Evolutionary conservation across 1,140 invertebrate genomes (phyloP).

Genomic region (Pararge aegeria): DNA sequence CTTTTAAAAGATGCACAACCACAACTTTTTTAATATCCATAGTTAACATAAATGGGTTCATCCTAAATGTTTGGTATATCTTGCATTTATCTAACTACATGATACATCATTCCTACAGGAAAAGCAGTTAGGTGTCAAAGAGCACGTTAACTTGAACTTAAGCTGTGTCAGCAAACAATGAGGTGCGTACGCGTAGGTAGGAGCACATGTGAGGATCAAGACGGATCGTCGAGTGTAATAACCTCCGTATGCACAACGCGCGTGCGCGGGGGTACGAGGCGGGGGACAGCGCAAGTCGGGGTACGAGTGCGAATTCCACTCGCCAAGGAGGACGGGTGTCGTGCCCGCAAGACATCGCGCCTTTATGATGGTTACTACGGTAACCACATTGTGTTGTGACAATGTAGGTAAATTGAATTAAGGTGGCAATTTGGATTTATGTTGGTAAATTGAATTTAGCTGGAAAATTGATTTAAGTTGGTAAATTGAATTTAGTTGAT

Average conservation of each 20-base stretch:
- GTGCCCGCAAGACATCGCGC: slow-evolving; percentile 11
- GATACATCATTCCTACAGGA: too few relatives aligned
- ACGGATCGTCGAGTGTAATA: slow-evolving; percentile 29
- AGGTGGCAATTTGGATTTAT: too few relatives aligned
- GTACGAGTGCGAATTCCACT: slow-evolving; percentile 41
- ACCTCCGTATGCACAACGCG: slow-evolving; percentile 32
- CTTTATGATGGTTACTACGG: slow-evolving; percentile 21
- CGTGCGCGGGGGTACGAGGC: slow-evolving; percentile 18
- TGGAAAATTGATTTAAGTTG: too few relatives aligned
- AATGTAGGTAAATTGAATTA: too few relatives aligned
- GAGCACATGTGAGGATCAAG: slow-evolving; percentile 32
- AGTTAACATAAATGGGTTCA: too few relatives aligned
- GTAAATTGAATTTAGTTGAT: too few relatives aligned
- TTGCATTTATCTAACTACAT: too few relatives aligned
- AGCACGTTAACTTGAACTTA: slow-evolving; percentile 23
- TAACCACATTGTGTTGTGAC: slow-evolving; percentile 12
- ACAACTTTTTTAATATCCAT: too few relatives aligned
- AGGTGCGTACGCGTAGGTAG: slow-evolving; percentile 44
- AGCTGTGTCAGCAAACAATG: slow-evolving; percentile 31
- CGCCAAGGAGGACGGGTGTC: slow-evolving; percentile 45
- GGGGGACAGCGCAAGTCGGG: slow-evolving; percentile 15
- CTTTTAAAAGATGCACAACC: too few relatives aligned
- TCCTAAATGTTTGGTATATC: too few relatives aligned
- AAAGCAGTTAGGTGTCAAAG: slow-evolving; percentile 26
- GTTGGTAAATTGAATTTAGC: too few relatives aligned